Evolutionary conservation across 2,888 invertebrate species (phyloP), one percentile per base, ranked within the genome.

Genomic region (Pristionchus entomophagus): DNA sequence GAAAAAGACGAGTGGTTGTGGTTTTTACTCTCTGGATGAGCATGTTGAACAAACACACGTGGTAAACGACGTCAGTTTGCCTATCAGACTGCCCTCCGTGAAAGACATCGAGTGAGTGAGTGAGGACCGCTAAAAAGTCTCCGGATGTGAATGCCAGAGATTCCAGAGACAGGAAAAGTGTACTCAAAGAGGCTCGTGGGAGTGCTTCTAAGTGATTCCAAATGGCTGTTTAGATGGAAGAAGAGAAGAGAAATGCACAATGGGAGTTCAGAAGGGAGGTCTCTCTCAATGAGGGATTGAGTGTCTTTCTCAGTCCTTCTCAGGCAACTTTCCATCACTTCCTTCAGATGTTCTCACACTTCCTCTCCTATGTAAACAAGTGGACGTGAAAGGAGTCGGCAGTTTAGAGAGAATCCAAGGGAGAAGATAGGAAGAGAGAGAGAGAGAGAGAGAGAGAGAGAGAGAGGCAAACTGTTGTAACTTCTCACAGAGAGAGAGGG

Each of bases 191-290:
- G 56, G 14, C 56, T 38, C 69, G 35, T 69, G 69, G n/a, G 69
- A 69, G 69, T 69, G n/a, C 69, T 38, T 38, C 41, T 69, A 38
- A 69, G 69, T 69, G 69, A 69, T 69, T 69, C 69, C 69, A 69
- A 69, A 69, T 69, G 69, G 69, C 32, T 38, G 22, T 38, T 69
- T 69, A 38, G 38, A 69, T 8, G 38, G 17, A 38, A 8, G 17
- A 62, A 32, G 32, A 62, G 62, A 62, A 62, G 62, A 29, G 69
- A 69, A 69, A 69, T 22, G 69, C 69, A 69, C 69, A 69, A 69
- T 69, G 69, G 69, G 69, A 69, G 69, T 69, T 69, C 69, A 69
- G 69, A 69, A 56, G n/a, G 17, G 69, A 22, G n/a, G n/a, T n/a
- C 38, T 35, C 38, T 69, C 38, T 38, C 19, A 41, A 69, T 69